Base-by-base conservation (phyloP, 2,113 vertebrate species). In the Proterorhinus semilunaris region DNA sequence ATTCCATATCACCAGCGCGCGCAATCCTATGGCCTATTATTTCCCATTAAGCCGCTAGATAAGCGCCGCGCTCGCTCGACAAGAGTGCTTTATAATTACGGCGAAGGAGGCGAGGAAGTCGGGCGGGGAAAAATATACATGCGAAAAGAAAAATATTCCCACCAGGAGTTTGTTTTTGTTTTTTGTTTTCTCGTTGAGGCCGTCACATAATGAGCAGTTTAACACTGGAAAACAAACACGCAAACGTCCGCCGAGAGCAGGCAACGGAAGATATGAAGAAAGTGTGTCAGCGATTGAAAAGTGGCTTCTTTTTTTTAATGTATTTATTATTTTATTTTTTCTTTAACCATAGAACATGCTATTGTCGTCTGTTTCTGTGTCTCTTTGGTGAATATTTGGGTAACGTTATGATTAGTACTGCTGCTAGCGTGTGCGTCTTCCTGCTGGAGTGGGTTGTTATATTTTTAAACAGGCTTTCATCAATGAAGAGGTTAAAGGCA, bases 211-310 rank as follows among this genome's bases (percentile, higher is more conserved):
- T 61, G 58, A 61, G 58, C 58, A 44, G 58, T 61, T 61, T 61
- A 61, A 61, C 58, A 61, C 44, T 61, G 58, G 43, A 61, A 61
- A 61, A 61, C 58, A 61, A 61, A 61, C 58, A 61, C 44, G 58
- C 58, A 61, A 44, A 7, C 44, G 58, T 61, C 58, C 58, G 16
- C 36, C 4, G 58, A 61, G 58, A 44, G 42, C 15, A 6, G 10
- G 42, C 21, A 21, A 21, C 1, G 13, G 44, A 55, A 55, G 17
- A 27, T n/a, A 5, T 44, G 13, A 15, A n/a, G 42, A 44, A 61
- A 61, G 58, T 61, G 42, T 61, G 58, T 16, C 58, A 61, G 11
- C 12, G 11, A 59, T 61, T 16, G 36, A 61, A 61, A 1, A 15
- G 36, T 59, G 55, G 42, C 58, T 21, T 21, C 3, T 44, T n/a